Evolutionary conservation across 2,888 invertebrate species (phyloP).

Genomic region (Gerosis bhagava): DNA sequence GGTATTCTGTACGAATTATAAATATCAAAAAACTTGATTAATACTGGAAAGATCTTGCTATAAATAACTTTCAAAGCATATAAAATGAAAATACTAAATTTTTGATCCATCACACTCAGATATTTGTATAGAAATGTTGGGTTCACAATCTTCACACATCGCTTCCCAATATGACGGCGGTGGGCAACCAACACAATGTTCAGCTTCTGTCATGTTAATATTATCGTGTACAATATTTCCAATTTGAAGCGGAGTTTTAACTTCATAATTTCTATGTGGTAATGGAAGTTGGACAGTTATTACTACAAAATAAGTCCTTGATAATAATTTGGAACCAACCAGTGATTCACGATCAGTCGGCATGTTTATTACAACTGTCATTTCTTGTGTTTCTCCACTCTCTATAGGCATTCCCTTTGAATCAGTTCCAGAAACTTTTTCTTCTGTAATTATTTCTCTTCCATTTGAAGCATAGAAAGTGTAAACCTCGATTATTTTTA

Average conservation of each 20-base stretch:
- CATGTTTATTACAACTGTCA: slow-evolving; percentile 4
- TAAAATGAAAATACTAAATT: no score
- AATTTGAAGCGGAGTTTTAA: slow-evolving; percentile 8
- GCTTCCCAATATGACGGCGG: neutral
- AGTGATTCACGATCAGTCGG: neutral
- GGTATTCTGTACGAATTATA: no score
- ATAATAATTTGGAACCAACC: neutral
- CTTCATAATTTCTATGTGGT: slow-evolving; percentile 8
- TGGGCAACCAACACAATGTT: neutral
- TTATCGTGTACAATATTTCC: neutral
- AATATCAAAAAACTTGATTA: no score
- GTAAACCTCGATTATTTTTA: neutral
- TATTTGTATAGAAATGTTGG: no score
- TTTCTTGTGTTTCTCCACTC: slow-evolving; percentile 7
- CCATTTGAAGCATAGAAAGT: neutral
- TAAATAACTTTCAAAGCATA: no score
- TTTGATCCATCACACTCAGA: no score
- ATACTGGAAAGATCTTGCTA: no score
- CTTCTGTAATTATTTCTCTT: neutral
- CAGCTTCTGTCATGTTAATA: no score
- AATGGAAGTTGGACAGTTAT: neutral
- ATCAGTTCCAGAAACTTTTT: neutral
- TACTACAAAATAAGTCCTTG: slow-evolving; percentile 5
- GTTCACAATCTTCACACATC: slow-evolving; percentile 10
- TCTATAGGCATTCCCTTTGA: neutral